Evolutionary conservation across 2,888 invertebrate genomes (phyloP).

Genomic region (Crocallis elinguaria): DNA sequence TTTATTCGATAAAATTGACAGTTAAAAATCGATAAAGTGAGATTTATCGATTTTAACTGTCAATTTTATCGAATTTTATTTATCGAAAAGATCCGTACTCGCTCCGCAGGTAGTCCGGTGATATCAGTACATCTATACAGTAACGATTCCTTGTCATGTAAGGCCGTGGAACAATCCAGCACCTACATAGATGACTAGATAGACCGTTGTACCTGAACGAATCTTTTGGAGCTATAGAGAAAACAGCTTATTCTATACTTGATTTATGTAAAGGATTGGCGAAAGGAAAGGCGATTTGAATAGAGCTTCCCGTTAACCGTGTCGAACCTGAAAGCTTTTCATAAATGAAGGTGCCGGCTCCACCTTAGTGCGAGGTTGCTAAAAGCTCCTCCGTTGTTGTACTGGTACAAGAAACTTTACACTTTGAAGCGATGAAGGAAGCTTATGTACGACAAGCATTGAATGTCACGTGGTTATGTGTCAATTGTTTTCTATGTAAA

Average conservation of each 20-base stretch:
- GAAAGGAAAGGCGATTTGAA: constrained; percentile 75
- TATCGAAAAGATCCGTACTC: no score
- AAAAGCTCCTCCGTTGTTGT: constrained; percentile 65
- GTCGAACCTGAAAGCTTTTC: constrained; percentile 80
- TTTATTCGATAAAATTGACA: no score
- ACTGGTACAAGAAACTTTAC: constrained; percentile 59
- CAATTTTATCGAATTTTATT: no score
- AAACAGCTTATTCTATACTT: constrained; percentile 73
- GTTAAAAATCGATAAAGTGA: no score
- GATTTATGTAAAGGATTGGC: constrained; percentile 72
- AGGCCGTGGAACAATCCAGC: constrained; percentile 25
- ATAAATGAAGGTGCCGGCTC: constrained; percentile 70
- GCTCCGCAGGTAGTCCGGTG: constrained; percentile 27
- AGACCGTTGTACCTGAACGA: constrained; percentile 41
- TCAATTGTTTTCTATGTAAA: no score
- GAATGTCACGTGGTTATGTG: constrained; percentile 38
- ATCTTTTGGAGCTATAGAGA: constrained; percentile 49
- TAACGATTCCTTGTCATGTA: constrained; percentile 33
- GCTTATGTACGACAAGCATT: constrained; percentile 41
- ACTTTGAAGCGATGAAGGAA: constrained; percentile 53
- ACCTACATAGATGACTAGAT: constrained; percentile 25
- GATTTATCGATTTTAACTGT: no score
- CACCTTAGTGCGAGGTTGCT: constrained; percentile 67
- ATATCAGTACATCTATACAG: constrained; percentile 37
- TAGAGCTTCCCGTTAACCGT: constrained; percentile 69